Evolutionary conservation across 2,888 invertebrate species (phyloP).

Genomic region (Ischnus inquisitorius): DNA sequence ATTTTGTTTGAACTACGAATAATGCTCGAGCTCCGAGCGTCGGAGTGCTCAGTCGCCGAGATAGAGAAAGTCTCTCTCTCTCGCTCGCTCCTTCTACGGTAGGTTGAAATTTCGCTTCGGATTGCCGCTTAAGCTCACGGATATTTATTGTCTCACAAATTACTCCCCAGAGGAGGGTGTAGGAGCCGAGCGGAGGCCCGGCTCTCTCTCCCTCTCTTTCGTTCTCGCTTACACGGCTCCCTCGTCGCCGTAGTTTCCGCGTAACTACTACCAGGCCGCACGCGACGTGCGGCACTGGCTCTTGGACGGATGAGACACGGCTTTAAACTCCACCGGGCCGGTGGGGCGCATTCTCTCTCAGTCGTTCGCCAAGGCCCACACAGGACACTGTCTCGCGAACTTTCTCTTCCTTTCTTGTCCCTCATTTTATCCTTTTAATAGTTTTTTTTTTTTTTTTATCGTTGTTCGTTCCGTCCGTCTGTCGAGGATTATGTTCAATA

Average conservation of each 20-base stretch:
- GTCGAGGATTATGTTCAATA: conserved; percentile 64
- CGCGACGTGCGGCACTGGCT: conserved; percentile 51
- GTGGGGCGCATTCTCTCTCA: conserved; percentile 4
- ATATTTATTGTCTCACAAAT: conserved; percentile 75
- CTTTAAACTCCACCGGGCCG: conserved; percentile 66
- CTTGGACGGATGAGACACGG: conserved; percentile 70
- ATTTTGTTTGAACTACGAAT: background rate
- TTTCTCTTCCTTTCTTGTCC: background rate
- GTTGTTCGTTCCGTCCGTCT: conserved; percentile 38
- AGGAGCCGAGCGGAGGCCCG: conserved; percentile 52
- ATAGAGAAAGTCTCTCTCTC: conserved; percentile 1
- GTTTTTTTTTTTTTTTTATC: conserved; percentile 12
- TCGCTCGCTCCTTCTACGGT: background rate
- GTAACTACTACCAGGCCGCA: conserved; percentile 53
- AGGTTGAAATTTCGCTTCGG: conserved; percentile 48
- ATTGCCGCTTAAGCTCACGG: conserved; percentile 68
- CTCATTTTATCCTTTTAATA: conserved; percentile 7
- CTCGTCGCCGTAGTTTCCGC: conserved; percentile 49
- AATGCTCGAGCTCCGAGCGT: background rate
- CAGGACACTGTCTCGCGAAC: conserved; percentile 32
- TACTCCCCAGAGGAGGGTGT: conserved; percentile 71
- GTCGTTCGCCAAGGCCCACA: conserved; percentile 55
- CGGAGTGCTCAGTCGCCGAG: conserved; percentile 11
- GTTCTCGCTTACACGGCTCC: conserved; percentile 17
- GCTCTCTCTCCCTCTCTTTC: background rate